Percentiles rank a stretch among this genome's conserved stretches.
Evolutionary conservation across 2,113 vertebrate genomes (phyloP).

Genomic region (Oreotrochilus melanogaster): DNA sequence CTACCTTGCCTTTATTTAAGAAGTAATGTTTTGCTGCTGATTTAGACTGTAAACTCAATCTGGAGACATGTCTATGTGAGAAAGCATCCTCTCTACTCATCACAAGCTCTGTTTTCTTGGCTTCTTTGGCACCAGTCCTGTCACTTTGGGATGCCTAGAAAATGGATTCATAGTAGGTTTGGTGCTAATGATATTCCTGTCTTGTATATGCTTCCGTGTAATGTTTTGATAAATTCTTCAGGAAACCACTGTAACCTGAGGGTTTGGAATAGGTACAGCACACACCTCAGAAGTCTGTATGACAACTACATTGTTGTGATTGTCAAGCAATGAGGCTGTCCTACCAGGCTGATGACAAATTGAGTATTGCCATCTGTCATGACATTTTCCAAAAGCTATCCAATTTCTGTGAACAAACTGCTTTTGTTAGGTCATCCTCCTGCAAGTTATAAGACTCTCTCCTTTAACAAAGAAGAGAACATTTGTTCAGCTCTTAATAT

Average conservation of each 20-base stretch:
- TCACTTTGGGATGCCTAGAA: not conserved
- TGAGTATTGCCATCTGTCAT: not conserved
- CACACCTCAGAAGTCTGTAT: not conserved
- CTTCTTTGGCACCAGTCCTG: not conserved
- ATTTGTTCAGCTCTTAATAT: slow-evolving; percentile 9
- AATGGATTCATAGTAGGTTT: not conserved
- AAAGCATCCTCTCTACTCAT: not conserved
- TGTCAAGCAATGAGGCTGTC: not conserved
- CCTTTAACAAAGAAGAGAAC: not conserved
- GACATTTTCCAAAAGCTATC: not conserved
- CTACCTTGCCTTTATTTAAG: not conserved
- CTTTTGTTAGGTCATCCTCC: not conserved
- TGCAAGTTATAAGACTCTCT: not conserved
- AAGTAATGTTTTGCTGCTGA: not conserved
- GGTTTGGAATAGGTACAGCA: not conserved
- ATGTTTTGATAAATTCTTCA: not conserved
- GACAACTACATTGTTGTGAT: not conserved
- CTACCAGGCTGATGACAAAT: not conserved
- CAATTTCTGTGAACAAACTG: not conserved
- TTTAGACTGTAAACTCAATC: not conserved
- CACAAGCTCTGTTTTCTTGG: not conserved
- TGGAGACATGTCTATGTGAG: not conserved
- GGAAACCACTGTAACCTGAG: not conserved
- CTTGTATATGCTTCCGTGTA: not conserved
- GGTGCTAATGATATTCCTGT: not conserved